Percentiles rank a stretch among this genome's conserved stretches.
Evolutionary conservation across 2,113 vertebrate genomes (phyloP).

Genomic region (Vidua chalybeata): DNA sequence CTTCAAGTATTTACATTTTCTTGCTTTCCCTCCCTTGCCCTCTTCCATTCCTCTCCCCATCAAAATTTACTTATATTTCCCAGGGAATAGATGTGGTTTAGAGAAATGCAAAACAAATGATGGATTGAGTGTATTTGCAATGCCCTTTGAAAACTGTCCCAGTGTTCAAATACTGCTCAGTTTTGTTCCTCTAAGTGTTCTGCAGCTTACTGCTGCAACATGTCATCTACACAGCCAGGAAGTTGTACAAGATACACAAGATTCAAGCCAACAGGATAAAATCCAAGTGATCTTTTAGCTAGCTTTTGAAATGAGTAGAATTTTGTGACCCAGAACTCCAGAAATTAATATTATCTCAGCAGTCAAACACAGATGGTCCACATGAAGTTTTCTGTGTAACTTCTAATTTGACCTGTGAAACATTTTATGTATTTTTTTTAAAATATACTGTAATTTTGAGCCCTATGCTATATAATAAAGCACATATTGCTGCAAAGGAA

Average conservation of each 20-base stretch:
- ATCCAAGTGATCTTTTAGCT: constrained; percentile 79
- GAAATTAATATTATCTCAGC: constrained; percentile 68
- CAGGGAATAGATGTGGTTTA: constrained; percentile 8
- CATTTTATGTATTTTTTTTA: constrained; percentile 5
- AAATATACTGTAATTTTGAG: constrained; percentile 16
- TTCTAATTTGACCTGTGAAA: constrained; percentile 24
- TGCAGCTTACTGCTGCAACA: constrained; percentile 74
- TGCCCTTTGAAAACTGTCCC: constrained; percentile 32
- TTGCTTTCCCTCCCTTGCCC: not conserved
- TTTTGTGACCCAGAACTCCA: constrained; percentile 80
- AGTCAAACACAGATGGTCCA: constrained; percentile 34
- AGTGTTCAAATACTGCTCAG: constrained; percentile 22
- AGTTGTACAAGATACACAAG: constrained; percentile 71
- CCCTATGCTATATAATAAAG: not conserved
- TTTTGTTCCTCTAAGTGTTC: constrained; percentile 41
- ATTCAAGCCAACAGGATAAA: constrained; percentile 81
- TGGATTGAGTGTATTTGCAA: constrained; percentile 38
- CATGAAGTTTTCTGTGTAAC: constrained; percentile 37
- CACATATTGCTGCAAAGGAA: not conserved
- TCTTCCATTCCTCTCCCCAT: not conserved
- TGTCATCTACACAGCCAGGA: constrained; percentile 74
- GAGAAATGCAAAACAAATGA: constrained; percentile 24
- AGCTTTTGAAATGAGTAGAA: constrained; percentile 79
- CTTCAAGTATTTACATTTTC: constrained; percentile 37
- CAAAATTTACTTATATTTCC: constrained; percentile 12